Percentiles rank a stretch among this genome's conserved stretches.
Conservation (phyloP, 2,113 vertebrate species). For the Podarcis cretensis region DNA sequence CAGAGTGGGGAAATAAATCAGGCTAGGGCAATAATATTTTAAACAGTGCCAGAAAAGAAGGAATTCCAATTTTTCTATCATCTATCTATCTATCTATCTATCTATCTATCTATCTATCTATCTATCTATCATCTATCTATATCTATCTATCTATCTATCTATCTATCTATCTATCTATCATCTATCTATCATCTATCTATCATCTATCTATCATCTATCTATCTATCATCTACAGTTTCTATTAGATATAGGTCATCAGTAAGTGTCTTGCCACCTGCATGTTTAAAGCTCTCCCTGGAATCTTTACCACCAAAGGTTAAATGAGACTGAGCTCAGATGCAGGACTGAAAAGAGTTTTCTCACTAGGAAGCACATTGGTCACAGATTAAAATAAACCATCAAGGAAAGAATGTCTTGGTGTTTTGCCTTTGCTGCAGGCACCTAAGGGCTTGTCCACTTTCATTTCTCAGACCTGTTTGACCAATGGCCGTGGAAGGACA, state of each 20-base stretch:
- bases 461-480: no score
- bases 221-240: no score
- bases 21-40: constrained; percentile 11
- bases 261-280: constrained; percentile 48
- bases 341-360: background rate
- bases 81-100: no score
- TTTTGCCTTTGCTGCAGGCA: background rate
- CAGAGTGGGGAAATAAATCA: no score
- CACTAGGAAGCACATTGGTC: background rate
- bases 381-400: background rate
- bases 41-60: constrained; percentile 28
- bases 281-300: constrained; percentile 49
- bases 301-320: background rate
- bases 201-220: no score
- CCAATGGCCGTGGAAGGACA: no score
- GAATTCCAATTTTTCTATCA: constrained; percentile 31
- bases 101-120: no score
- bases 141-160: no score
- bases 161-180: no score
- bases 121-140: no score
- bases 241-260: background rate
- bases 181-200: no score
- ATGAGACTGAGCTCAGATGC: background rate
- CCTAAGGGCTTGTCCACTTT: no score
- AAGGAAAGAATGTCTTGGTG: background rate